A percentile compares a stretch with the other conserved stretches of the same genome.
Evolutionary conservation across 2,113 vertebrate species (phyloP).

Genomic region (Ranitomeya imitator): DNA sequence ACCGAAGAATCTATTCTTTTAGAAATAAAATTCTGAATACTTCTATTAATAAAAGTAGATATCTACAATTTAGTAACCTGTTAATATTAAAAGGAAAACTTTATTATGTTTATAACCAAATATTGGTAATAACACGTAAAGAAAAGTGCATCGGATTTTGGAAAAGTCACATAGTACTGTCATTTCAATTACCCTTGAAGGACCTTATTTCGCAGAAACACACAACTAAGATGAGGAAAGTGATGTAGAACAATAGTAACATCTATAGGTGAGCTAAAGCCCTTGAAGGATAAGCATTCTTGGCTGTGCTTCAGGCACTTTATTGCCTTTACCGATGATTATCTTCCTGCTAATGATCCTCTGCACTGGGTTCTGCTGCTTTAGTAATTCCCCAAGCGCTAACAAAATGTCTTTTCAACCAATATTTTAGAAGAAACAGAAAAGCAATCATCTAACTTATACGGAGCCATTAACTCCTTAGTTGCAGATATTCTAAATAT

Average conservation of each 20-base stretch:
- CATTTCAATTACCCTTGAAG: slow-evolving; percentile 46
- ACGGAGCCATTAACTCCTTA: slow-evolving; percentile 33
- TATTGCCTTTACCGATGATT: slow-evolving; percentile 54
- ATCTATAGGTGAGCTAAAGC: slow-evolving; percentile 55
- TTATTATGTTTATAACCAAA: neutral
- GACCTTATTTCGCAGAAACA: slow-evolving; percentile 33
- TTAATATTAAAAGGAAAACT: slow-evolving; percentile 2
- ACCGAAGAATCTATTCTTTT: neutral
- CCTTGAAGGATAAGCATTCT: slow-evolving; percentile 54
- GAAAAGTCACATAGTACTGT: slow-evolving; percentile 15
- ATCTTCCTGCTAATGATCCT: slow-evolving; percentile 56
- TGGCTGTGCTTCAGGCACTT: slow-evolving; percentile 55
- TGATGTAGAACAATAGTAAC: slow-evolving; percentile 50
- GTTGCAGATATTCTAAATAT: neutral
- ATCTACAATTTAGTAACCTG: neutral
- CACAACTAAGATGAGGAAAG: slow-evolving; percentile 35
- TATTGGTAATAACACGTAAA: neutral
- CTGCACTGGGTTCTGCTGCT: slow-evolving; percentile 36
- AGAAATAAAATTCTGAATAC: neutral
- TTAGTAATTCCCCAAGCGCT: slow-evolving; percentile 51
- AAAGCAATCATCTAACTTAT: slow-evolving; percentile 39
- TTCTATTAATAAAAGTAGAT: neutral
- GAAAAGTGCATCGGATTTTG: neutral
- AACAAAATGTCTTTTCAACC: slow-evolving; percentile 55
- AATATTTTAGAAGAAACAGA: slow-evolving; percentile 49